Conservation (phyloP, 2,113 vertebrate species). For the Orycteropus afer region DNA sequence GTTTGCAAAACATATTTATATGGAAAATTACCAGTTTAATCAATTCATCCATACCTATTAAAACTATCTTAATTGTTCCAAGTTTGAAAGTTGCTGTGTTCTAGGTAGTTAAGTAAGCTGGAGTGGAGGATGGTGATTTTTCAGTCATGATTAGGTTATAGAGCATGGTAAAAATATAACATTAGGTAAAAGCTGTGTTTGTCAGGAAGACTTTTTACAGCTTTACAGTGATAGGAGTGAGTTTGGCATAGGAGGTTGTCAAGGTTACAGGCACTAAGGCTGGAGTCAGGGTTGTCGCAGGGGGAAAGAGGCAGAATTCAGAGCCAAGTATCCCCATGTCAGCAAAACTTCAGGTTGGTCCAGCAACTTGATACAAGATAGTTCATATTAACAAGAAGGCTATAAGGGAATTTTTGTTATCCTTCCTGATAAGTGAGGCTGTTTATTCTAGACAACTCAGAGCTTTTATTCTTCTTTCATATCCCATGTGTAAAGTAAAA, state of each 20-base stretch:
- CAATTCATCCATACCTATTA: neutral
- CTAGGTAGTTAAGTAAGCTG: neutral
- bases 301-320: neutral
- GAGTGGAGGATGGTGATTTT: neutral
- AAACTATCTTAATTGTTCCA: neutral
- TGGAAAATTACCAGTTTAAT: neutral
- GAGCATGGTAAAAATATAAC: neutral
- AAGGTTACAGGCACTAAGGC: neutral
- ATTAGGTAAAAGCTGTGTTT: neutral
- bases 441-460: neutral
- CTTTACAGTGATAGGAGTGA: neutral
- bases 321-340: neutral
- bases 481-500: neutral
- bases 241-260: neutral
- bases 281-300: neutral
- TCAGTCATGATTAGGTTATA: neutral
- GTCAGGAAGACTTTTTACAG: neutral
- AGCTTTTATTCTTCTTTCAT: neutral
- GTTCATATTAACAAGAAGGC: neutral
- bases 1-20: neutral
- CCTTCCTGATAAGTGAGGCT: neutral
- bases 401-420: neutral
- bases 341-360: neutral
- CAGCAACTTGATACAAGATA: neutral
- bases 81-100: neutral